A percentile compares a stretch with the other conserved stretches of the same genome.
phyloP scores from a whole-genome alignment of 2,797 vertebrate genomes.

The Ptychobarbus kaznakovi region DNA sequence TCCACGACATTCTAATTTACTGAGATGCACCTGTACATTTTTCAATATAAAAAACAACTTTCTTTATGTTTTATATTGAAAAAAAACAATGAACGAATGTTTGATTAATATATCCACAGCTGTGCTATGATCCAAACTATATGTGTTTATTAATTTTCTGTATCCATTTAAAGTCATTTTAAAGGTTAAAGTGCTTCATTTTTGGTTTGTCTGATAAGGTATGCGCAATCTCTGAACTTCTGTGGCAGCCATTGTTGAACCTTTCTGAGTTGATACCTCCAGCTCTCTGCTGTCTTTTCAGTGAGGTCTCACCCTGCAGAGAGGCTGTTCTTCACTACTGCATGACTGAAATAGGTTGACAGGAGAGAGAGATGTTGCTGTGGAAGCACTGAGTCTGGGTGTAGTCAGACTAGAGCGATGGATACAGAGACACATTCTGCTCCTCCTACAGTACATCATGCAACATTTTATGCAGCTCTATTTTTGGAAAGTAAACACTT shows the following conservation, averaged over 20 bases:
- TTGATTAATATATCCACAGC: neutral
- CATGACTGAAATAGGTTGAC: constrained; percentile 51
- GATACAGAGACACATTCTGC: constrained; percentile 2
- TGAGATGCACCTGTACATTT: too few relatives aligned
- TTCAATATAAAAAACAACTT: too few relatives aligned
- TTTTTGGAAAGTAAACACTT: neutral
- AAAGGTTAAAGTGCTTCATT: neutral
- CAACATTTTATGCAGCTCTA: neutral
- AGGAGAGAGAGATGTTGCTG: constrained; percentile 27
- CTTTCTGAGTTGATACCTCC: constrained; percentile 29
- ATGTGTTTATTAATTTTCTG: neutral
- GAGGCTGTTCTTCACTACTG: constrained; percentile 32
- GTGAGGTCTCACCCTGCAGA: constrained; percentile 26
- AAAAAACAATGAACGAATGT: neutral
- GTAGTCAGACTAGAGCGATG: constrained; percentile 2
- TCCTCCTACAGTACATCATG: neutral
- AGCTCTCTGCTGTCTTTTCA: constrained; percentile 33
- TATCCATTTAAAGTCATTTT: neutral
- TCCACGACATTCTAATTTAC: too few relatives aligned
- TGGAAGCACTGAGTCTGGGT: constrained; percentile 25
- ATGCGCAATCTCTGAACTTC: neutral
- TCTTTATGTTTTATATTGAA: neutral
- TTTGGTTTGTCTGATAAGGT: neutral
- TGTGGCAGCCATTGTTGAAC: constrained; percentile 36
- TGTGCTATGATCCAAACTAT: neutral